Evolutionary conservation across 2,113 vertebrate genomes (phyloP).

Genomic region (Tetraodon nigroviridis): DNA sequence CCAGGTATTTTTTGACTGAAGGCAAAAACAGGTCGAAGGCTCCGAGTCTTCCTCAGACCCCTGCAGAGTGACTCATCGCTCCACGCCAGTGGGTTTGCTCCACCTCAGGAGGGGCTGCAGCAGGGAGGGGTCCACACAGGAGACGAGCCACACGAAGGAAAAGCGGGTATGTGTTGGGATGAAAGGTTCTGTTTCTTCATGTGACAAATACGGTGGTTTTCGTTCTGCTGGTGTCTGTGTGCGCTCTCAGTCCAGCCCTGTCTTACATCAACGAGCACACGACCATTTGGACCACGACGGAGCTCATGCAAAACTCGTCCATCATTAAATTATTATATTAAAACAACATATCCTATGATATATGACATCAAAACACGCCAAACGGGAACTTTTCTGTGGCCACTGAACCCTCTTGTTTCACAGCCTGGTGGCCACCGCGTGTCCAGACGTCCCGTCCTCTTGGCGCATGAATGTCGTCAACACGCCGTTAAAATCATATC

Average conservation of each 20-base stretch:
- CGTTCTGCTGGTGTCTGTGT: background rate
- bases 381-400: background rate
- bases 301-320: no score
- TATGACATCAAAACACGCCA: background rate
- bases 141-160: background rate
- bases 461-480: no score
- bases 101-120: conserved; percentile 7
- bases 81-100: conserved; percentile 5
- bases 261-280: no score
- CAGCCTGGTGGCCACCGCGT: background rate
- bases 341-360: no score
- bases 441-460: no score
- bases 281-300: no score
- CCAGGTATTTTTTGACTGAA: conserved; percentile 55
- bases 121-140: conserved; percentile 17
- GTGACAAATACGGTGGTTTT: background rate
- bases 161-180: background rate
- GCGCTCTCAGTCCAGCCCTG: no score
- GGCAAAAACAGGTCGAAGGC: conserved; percentile 31
- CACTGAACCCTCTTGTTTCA: background rate
- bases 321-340: no score
- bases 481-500: no score
- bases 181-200: no score
- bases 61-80: conserved; percentile 64
- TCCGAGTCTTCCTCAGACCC: conserved; percentile 10